Evolutionary conservation across 1,140 invertebrate genomes (phyloP).

Genomic region (Bombus polaris): DNA sequence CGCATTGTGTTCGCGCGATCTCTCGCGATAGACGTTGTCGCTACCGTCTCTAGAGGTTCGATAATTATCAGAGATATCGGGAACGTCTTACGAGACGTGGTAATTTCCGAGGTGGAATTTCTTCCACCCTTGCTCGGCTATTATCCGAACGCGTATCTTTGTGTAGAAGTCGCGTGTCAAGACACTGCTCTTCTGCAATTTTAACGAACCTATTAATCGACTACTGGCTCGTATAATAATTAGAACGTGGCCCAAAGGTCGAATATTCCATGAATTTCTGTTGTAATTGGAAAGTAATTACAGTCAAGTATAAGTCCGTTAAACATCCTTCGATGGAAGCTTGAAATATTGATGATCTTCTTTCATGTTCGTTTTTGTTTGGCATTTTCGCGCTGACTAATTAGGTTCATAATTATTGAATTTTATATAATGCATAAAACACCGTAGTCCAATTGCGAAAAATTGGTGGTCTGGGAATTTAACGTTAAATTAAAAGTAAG

Average conservation of each 20-base stretch:
- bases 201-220: neutral
- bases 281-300: slow-evolving; percentile 2
- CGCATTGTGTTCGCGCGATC: neutral
- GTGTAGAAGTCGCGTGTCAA: neutral
- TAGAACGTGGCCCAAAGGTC: too few relatives aligned
- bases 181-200: neutral
- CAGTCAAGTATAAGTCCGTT: neutral
- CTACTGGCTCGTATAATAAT: neutral
- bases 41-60: neutral
- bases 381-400: neutral
- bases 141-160: neutral
- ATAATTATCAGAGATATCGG: slow-evolving; percentile 26
- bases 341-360: neutral
- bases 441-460: too few relatives aligned
- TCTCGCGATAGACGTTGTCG: neutral
- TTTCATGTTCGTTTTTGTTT: neutral
- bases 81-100: slow-evolving; percentile 2
- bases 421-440: neutral
- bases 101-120: slow-evolving; percentile 35
- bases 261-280: neutral
- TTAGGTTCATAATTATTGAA: neutral
- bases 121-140: neutral
- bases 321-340: neutral
- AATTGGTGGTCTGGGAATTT: too few relatives aligned
- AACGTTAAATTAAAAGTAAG: too few relatives aligned